Base-by-base conservation (phyloP, 2,888 invertebrate species). In the Sabatieria punctata region DNA sequence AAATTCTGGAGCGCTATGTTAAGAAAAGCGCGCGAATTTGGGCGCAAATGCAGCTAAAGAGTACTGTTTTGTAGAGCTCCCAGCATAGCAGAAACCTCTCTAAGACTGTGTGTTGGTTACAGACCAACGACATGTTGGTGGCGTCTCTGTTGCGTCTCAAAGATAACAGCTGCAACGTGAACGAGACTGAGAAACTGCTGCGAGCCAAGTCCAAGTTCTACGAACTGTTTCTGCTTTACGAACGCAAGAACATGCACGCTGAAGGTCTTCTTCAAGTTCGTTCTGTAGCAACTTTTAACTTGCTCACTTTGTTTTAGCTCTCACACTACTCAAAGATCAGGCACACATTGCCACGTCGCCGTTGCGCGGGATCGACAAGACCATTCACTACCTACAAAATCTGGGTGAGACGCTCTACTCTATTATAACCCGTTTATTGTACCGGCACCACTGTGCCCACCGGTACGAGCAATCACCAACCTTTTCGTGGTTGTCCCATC, bases 111-210 rank as follows among this genome's bases (percentile, higher is more conserved):
- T n/a, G n/a, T n/a, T n/a, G n/a, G n/a, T n/a, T n/a, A 30, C 66
- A 86, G 82, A 91, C 88, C 0, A 93, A 95, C 65, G 91, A 95
- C 69, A 86, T 86, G 0, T 72, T 91, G 44, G 83, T 95, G 1
- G 86, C 88, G 0, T 83, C 91, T 0, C 71, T 97, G 15, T 71
- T 97, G 24, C 77, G 95, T 1, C 71, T 86, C 19, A 85, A 68
- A 45, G 74, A 75, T 60, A 76, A 93, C 68, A 80, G 85, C 64
- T 93, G 93, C 61, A 85, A 91, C 55, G 69, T 93, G 21, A 85
- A 84, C 46, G 95, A 95, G 70, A 82, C 89, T 0, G 95, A 95
- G 64, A 78, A 79, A 59, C 83, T 84, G 1, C 71, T 97, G 30
- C 76, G 81, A 53, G 80, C 81, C 60, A 78, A 84, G 65, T 79